These are phyloP conservation scores for Aspiorhynchus laticeps DNA, from an alignment of 2,113 vertebrate species.

Conservation along the genomic window DNA sequence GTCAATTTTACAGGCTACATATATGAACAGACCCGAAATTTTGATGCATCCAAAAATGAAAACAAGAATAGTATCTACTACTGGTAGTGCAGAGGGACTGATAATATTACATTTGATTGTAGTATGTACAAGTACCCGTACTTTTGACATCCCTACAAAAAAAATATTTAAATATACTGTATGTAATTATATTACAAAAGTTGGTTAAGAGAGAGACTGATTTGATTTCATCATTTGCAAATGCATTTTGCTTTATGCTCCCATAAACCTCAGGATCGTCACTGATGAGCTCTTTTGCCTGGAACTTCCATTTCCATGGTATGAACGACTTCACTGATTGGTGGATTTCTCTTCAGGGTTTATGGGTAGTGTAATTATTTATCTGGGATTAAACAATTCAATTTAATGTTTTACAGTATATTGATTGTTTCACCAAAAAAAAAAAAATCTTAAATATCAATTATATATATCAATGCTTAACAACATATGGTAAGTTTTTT, in stretches of 20 bases:
- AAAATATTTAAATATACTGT: neutral
- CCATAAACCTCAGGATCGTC: no score
- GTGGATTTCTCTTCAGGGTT: neutral
- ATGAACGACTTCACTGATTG: neutral
- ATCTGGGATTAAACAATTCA: neutral
- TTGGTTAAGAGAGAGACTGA: neutral
- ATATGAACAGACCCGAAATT: no score
- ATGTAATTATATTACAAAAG: neutral
- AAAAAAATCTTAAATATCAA: neutral
- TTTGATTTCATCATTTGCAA: neutral
- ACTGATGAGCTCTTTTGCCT: neutral
- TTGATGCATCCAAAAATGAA: no score
- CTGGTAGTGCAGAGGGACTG: neutral
- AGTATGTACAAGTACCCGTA: no score
- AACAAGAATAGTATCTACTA: neutral
- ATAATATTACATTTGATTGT: no score
- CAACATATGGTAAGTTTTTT: neutral
- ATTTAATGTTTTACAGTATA: neutral
- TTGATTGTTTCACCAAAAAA: neutral
- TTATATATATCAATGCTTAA: neutral
- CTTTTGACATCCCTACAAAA: neutral
- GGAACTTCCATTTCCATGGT: neutral
- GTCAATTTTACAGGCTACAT: no score
- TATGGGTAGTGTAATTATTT: neutral
- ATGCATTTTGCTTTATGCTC: no score